Evolutionary conservation across 2,797 vertebrate species (phyloP), one percentile per base, ranked within the genome.

Genomic region (Selene dorsalis): DNA sequence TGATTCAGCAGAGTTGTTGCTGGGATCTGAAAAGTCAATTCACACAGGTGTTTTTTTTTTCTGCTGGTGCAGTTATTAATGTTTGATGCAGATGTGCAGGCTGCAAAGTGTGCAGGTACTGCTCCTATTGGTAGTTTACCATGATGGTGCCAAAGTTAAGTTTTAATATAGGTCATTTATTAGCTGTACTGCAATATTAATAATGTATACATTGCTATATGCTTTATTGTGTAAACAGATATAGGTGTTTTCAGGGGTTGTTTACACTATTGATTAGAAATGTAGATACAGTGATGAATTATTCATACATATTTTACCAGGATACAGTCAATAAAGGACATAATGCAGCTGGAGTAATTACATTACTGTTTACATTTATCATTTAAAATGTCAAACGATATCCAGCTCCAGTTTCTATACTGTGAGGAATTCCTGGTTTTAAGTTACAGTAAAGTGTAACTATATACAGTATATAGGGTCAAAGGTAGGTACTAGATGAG

Each of bases 1-100:
- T 84, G 78, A 85, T 79, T 89, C 75, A 80, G 77, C 77, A 70
- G 65, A 39, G 67, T 66, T 73, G 61, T 81, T 50, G 1, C 55
- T 18, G 17, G 43, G 56, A 73, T 74, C 79, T 45, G 32, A 62
- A 26, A 73, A 58, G 73, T 30, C 55, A 58, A 58, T 8, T 52
- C 8, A 0, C 67, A 69, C 52, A 35, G 77, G 75, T 22, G n/a
- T 62, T n/a, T 4, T 22, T 64, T 70, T 20, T 84, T 20, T 84
- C 77, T 66, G 68, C 16, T 26, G 82, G 50, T 52, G 67, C 26
- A 58, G 50, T 72, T 75, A 59, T 73, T 47, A 84, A 59, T 69
- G 55, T 78, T 87, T 82, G 41, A 71, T 71, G 61, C 53, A 79
- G 77, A 62, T 58, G 53, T 52, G 45, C 22, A 60, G 52, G 56